Conservation (phyloP, 2,888 invertebrate species). For the Mythimna ferrago region DNA sequence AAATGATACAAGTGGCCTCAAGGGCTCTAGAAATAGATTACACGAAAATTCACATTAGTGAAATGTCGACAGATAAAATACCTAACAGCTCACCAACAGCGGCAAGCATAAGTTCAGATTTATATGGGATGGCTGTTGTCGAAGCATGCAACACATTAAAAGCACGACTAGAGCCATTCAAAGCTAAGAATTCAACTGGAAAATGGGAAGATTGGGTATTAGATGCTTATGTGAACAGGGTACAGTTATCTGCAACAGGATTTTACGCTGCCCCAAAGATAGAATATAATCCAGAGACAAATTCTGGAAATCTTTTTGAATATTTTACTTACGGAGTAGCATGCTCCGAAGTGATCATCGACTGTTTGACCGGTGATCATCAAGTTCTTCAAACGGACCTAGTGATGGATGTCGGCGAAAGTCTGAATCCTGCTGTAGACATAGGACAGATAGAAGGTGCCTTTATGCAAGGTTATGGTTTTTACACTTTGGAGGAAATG, state of each 20-base stretch:
- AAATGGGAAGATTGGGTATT: constrained; percentile 95
- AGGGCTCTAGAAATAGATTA: constrained; percentile 91
- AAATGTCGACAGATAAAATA: constrained; percentile 95
- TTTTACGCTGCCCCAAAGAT: constrained; percentile 93
- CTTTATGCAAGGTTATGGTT: constrained; percentile 96
- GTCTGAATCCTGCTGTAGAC: constrained; percentile 97
- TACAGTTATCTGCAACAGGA: constrained; percentile 94
- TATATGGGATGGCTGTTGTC: constrained; percentile 95
- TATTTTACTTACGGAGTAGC: constrained; percentile 96
- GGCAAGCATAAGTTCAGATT: constrained; percentile 94
- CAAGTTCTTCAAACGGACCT: constrained; percentile 95
- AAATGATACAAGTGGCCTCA: constrained; percentile 96
- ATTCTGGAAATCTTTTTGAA: constrained; percentile 92
- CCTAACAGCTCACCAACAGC: constrained; percentile 96
- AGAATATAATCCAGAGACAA: constrained; percentile 91
- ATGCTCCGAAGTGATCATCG: constrained; percentile 96
- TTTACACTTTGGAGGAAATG: constrained; percentile 95
- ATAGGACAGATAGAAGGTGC: constrained; percentile 97
- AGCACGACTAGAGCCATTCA: constrained; percentile 92
- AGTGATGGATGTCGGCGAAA: constrained; percentile 97
- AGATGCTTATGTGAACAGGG: constrained; percentile 92
- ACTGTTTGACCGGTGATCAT: constrained; percentile 97
- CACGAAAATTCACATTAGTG: constrained; percentile 92
- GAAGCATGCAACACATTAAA: constrained; percentile 93
- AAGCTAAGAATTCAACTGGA: constrained; percentile 92